Percentiles rank a stretch among this genome's conserved stretches.
phyloP scores from a whole-genome alignment of 2,888 invertebrate species.

The Acleris literana region DNA sequence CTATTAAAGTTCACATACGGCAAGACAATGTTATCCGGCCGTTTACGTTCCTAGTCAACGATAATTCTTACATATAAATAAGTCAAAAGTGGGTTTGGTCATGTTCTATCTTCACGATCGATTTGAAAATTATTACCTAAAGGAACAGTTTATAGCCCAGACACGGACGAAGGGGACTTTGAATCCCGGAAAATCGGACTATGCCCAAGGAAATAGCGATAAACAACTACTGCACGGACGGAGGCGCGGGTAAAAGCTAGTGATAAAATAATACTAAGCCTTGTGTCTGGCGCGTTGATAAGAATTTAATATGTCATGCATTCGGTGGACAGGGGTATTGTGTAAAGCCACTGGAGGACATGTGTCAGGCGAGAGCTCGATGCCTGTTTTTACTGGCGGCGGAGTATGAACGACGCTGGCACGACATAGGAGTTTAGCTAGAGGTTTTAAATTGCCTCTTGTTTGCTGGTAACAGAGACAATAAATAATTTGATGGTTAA shows the following conservation, averaged over 20 bases:
- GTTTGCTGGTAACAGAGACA: too few species aligned
- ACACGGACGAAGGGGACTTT: too few species aligned
- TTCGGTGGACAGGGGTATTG: conserved; percentile 53
- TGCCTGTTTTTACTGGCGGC: conserved; percentile 56
- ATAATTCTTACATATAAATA: conserved; percentile 31
- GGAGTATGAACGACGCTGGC: conserved; percentile 43
- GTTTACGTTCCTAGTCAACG: conserved; percentile 47
- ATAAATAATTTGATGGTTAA: too few species aligned
- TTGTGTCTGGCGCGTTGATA: conserved; percentile 42
- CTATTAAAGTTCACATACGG: conserved; percentile 49
- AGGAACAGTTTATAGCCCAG: too few species aligned
- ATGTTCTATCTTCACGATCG: too few species aligned
- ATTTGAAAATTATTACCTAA: too few species aligned
- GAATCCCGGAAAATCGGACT: too few species aligned
- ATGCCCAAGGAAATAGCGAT: too few species aligned
- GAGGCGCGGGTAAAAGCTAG: too few species aligned
- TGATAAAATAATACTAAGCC: conserved; percentile 36
- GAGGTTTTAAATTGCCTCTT: neutral
- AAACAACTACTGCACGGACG: too few species aligned
- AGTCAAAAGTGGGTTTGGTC: too few species aligned
- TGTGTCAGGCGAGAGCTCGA: conserved; percentile 58
- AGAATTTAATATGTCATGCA: conserved; percentile 52
- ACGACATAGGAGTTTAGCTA: conserved; percentile 38
- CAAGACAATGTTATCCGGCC: conserved; percentile 39
- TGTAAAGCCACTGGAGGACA: conserved; percentile 67